Evolutionary conservation across 2,888 invertebrate species (phyloP), one percentile per base, ranked within the genome.

Genomic region (Agrenia bidenticulata): DNA sequence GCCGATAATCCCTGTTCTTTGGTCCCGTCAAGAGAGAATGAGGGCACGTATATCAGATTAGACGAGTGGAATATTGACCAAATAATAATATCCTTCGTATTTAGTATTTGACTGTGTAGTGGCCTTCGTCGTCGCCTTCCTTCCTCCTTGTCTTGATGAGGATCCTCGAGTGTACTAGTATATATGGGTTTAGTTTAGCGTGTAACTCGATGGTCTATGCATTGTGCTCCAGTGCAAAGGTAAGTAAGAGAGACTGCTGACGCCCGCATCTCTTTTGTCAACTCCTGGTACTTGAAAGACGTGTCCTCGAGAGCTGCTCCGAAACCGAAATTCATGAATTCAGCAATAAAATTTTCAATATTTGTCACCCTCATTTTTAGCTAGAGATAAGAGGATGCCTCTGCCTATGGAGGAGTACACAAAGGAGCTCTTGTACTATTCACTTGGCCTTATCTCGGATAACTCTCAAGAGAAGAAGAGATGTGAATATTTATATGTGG

Each of bases 271-370:
- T 73, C 67, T 69, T 67, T 70, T 70, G 72, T 73, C 65, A 69
- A 72, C 61, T 71, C 60, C 73, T 72, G 75, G 70, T 72, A 75
- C 70, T 72, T 63, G 67, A 70, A 23, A 21, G 51, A 51, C 23
- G n/a, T 4, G 13, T 51, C 19, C 51, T 51, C 23, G 24, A 51
- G 21, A 51, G 51, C 9, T 51, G 23, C 23, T 51, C 23, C 51
- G 5, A 21, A 51, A 21, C 23, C 9, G 69, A 73, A 74, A 72
- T 69, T 69, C 68, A 68, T 68, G 71, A 69, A 75, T 76, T 74
- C 73, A 76, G 74, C 73, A 74, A 72, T 73, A 74, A 76, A 75
- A 70, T 70, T 72, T 70, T 74, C 73, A 73, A 74, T 73, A 74
- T 75, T 75, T 75, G 73, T 73, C 73, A 71, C 68, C 67, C 69